These are phyloP conservation scores for Eupithecia abbreviata DNA, from an alignment of 2,888 invertebrate genomes.

Conservation along the genomic window DNA sequence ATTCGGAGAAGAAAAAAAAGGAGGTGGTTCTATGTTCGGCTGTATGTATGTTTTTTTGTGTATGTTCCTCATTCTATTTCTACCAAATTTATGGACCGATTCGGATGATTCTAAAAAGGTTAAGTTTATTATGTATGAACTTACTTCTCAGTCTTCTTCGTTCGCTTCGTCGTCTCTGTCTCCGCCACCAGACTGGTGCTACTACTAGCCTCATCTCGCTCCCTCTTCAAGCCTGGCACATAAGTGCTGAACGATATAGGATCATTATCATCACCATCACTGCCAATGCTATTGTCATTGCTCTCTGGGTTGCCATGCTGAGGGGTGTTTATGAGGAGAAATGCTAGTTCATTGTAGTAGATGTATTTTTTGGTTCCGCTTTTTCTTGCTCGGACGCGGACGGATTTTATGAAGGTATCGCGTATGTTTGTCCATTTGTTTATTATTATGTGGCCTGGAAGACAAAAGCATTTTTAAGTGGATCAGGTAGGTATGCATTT, in stretches of 20 bases:
- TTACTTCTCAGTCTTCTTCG: conserved; percentile 18
- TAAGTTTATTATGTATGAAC: background rate
- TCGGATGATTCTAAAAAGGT: no score
- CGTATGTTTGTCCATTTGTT: conserved; percentile 77
- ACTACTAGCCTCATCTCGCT: conserved; percentile 6
- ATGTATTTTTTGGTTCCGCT: conserved; percentile 55
- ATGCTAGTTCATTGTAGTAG: conserved; percentile 66
- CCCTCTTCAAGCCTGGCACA: conserved; percentile 18
- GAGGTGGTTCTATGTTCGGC: no score
- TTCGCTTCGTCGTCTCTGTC: conserved; percentile 9
- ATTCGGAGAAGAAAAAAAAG: no score
- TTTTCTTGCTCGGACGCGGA: conserved; percentile 54
- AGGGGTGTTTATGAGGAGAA: conserved; percentile 50
- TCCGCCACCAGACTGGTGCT: conserved; percentile 5
- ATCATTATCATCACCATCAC: conserved; percentile 22
- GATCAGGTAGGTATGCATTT: no score
- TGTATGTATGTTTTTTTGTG: no score
- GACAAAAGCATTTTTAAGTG: background rate
- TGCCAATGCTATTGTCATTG: conserved; percentile 6
- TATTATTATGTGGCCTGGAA: conserved; percentile 67
- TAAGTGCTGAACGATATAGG: conserved; percentile 15
- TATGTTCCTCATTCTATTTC: no score
- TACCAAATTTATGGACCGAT: no score
- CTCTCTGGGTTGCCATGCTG: conserved; percentile 16
- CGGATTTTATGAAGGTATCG: conserved; percentile 72